Percentiles rank a stretch among this genome's conserved stretches.
phyloP scores from a whole-genome alignment of 2,797 vertebrate genomes.

The Amniataba percoides region DNA sequence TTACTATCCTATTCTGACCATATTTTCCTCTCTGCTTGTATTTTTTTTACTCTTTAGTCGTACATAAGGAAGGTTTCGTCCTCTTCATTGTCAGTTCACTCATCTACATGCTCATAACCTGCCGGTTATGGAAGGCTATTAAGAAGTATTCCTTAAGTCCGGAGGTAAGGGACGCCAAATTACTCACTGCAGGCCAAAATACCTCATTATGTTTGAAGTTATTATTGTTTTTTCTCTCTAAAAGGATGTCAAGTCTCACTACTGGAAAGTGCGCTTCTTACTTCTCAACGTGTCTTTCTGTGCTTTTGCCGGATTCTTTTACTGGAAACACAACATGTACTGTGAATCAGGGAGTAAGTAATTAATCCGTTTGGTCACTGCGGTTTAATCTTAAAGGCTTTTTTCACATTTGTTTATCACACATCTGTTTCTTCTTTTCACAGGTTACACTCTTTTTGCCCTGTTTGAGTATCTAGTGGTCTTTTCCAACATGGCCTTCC shows the following conservation, averaged over 20 bases:
- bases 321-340: slow-evolving; percentile 92
- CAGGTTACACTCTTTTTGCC: slow-evolving; percentile 93
- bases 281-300: slow-evolving; percentile 87
- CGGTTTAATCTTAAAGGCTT: not conserved
- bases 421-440: slow-evolving; percentile 16
- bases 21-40: slow-evolving; percentile 14
- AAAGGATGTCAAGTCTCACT: slow-evolving; percentile 91
- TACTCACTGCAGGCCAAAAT: not conserved
- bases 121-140: slow-evolving; percentile 88
- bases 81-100: slow-evolving; percentile 89
- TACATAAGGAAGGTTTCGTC: slow-evolving; percentile 91
- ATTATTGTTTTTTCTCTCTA: not conserved
- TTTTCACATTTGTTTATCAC: not conserved
- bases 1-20: slow-evolving; percentile 3
- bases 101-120: slow-evolving; percentile 91
- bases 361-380: slow-evolving; percentile 1
- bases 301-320: slow-evolving; percentile 85
- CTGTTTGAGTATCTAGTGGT: slow-evolving; percentile 94
- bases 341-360: slow-evolving; percentile 92
- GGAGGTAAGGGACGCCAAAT: slow-evolving; percentile 83
- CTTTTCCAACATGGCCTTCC: slow-evolving; percentile 96
- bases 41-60: slow-evolving; percentile 78
- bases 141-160: slow-evolving; percentile 90
- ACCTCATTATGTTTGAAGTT: not conserved
- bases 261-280: slow-evolving; percentile 90